Percentiles rank a stretch among this genome's conserved stretches.
phyloP scores from a whole-genome alignment of 2,797 vertebrate species.

The Myioborus miniatus region DNA sequence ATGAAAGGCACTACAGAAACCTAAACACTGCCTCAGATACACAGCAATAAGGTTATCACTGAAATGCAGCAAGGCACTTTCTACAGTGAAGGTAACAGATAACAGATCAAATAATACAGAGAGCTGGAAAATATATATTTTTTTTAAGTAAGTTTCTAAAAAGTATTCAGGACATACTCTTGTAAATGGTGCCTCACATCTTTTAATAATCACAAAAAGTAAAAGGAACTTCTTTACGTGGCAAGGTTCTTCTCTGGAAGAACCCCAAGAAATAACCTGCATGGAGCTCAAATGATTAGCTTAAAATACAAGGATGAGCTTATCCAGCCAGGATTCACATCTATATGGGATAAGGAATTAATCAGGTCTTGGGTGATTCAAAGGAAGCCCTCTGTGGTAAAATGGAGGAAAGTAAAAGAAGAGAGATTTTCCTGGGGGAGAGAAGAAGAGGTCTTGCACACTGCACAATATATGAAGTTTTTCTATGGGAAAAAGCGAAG shows the following conservation, averaged over 20 bases:
- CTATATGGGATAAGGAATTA: neutral
- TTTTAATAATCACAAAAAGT: neutral
- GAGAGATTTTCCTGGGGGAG: neutral
- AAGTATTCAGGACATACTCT: neutral
- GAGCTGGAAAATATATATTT: neutral
- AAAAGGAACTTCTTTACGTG: neutral
- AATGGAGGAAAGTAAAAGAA: neutral
- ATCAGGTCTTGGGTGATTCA: neutral
- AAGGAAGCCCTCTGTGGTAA: neutral
- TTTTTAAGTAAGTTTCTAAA: neutral
- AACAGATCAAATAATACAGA: neutral
- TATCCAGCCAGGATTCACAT: neutral
- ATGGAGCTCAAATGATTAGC: neutral
- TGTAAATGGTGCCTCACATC: neutral
- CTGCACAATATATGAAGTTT: neutral
- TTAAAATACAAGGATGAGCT: neutral
- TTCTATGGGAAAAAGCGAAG: neutral
- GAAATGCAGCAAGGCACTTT: constrained; percentile 18
- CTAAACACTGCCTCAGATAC: neutral
- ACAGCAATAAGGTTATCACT: neutral
- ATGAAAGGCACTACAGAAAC: constrained; percentile 6
- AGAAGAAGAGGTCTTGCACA: neutral
- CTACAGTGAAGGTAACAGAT: neutral
- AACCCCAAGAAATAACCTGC: neutral
- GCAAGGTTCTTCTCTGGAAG: neutral